Base-by-base conservation (phyloP, 2,113 vertebrate genomes). In the Nesogale talazaci region DNA sequence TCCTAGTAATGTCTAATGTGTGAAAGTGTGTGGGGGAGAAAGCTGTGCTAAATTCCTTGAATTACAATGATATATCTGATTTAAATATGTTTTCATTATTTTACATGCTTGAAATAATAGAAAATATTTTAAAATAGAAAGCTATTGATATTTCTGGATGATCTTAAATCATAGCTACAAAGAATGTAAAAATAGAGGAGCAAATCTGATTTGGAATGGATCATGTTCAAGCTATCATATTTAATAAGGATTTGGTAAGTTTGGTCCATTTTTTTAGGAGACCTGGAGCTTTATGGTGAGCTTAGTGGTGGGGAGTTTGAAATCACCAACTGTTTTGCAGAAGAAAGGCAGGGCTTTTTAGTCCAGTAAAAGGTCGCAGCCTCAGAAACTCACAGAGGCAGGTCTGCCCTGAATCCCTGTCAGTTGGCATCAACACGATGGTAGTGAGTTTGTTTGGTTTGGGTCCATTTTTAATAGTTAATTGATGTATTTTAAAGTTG, bases 101-200 rank as follows among this genome's bases (percentile, higher is more conserved):
- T 79, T 57, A 67, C 81, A 78, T 83, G 4, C 46, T 57, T 46
- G 38, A 25, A 22, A 67, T 69, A 74, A 85, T 88, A 4, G 81
- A 90, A 90, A 88, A 5, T 42, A 70, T 94, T 79, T 36, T 2
- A 57, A 67, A 83, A 42, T 12, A 20, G 67, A 36, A 52, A 52
- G 10, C 46, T 52, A 7, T 52, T 12, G 76, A 25, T 65, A 75
- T 84, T 93, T 86, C 42, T 78, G 40, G 77, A 61, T 92, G 61
- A 65, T 84, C 79, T 36, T 52, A 84, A 84, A 92, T n/a, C 79
- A 83, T 81, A 83, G 56, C 52, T 9, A 10, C 22, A 69, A 92
- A 52, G 10, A 38, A 16, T 59, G 31, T 86, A 31, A 52, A 83
- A 12, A 15, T 42, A 31, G 56, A 76, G 14, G 23, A 59, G 2